These are phyloP conservation scores for Aricia artaxerxes DNA, from an alignment of 2,888 invertebrate genomes.

Conservation along the genomic window DNA sequence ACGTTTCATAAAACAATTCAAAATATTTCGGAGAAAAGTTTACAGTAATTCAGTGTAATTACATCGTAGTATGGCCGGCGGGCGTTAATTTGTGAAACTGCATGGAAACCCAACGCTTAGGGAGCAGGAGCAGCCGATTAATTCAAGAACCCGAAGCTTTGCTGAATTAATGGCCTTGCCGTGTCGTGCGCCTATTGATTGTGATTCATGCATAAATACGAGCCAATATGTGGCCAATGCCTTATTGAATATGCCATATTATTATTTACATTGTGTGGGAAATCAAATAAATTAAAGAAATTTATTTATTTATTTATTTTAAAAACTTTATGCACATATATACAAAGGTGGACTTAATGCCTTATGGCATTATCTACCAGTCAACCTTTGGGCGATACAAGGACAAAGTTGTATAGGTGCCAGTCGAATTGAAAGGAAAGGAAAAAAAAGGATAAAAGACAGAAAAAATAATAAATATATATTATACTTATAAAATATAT, in stretches of 20 bases:
- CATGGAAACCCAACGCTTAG: constrained; percentile 68
- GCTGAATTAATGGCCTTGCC: constrained; percentile 57
- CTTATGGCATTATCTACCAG: too few relatives aligned
- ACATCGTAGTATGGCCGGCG: constrained; percentile 61
- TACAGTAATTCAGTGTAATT: constrained; percentile 42
- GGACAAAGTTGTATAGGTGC: too few relatives aligned
- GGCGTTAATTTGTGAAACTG: constrained; percentile 73
- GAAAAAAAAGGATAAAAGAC: too few relatives aligned
- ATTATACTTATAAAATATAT: too few relatives aligned
- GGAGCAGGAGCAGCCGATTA: constrained; percentile 63
- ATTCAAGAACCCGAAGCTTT: constrained; percentile 69
- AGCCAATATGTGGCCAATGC: constrained; percentile 12
- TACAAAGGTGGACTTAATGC: too few relatives aligned
- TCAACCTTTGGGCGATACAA: too few relatives aligned
- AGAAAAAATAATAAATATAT: too few relatives aligned
- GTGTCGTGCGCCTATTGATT: constrained; percentile 61
- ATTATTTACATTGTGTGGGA: not conserved
- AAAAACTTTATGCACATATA: too few relatives aligned
- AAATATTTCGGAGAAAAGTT: not conserved
- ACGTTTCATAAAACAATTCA: not conserved
- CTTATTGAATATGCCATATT: not conserved
- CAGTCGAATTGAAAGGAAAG: too few relatives aligned
- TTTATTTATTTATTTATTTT: too few relatives aligned
- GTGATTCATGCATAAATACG: constrained; percentile 40
- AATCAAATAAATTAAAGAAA: not conserved